Percentiles rank a stretch among this genome's conserved stretches.
phyloP scores from a whole-genome alignment of 2,113 vertebrate species.

The Ammodytes marinus region DNA sequence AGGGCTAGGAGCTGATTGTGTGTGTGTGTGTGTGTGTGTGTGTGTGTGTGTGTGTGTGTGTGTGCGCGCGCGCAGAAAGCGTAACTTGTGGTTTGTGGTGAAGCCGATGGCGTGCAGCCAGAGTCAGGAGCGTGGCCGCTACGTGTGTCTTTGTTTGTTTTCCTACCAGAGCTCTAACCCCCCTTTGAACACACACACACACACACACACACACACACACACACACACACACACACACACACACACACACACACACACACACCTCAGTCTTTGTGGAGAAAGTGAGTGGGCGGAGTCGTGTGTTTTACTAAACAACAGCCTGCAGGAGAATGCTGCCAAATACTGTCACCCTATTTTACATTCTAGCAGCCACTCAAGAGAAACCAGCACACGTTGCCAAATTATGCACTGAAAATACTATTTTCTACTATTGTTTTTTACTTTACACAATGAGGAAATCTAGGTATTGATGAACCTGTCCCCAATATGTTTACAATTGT shows the following conservation, averaged over 20 bases:
- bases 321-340: conserved; percentile 67
- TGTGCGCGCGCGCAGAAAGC: conserved; percentile 29
- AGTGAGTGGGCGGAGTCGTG: conserved; percentile 66
- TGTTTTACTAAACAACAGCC: conserved; percentile 53
- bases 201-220: conserved; percentile 27
- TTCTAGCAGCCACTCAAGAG: conserved; percentile 8
- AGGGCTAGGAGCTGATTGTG: conserved; percentile 61
- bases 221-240: conserved; percentile 8
- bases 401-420: conserved; percentile 12
- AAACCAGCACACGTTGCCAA: conserved; percentile 39
- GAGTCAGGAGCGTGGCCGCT: conserved; percentile 77
- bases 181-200: conserved; percentile 5
- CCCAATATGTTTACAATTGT: neutral
- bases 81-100: conserved; percentile 76
- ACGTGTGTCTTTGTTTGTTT: conserved; percentile 85
- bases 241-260: conserved; percentile 33
- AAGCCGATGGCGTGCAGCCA: conserved; percentile 78
- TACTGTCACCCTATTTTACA: conserved; percentile 40
- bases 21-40: conserved; percentile 28
- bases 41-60: conserved; percentile 21
- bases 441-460: too few relatives aligned
- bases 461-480: neutral
- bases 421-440: neutral
- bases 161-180: conserved; percentile 50
- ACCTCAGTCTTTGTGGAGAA: conserved; percentile 55